Evolutionary conservation across 2,888 invertebrate species (phyloP).

Genomic region (Aphidius colemani): DNA sequence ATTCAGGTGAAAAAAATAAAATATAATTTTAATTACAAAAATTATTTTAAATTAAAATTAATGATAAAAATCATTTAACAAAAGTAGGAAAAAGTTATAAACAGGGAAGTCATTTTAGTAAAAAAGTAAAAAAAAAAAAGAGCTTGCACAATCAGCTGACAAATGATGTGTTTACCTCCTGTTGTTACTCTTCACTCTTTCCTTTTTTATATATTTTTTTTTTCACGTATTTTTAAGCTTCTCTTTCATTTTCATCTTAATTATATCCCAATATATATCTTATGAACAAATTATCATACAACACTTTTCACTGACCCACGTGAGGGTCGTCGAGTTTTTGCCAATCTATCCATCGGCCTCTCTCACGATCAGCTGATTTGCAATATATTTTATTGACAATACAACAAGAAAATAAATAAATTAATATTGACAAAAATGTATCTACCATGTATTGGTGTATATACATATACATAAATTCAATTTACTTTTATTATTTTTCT

Average conservation of each 20-base stretch:
- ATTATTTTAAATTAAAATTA: no score
- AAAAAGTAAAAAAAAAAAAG: slow-evolving; percentile 14
- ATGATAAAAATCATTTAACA: not conserved
- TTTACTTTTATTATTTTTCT: no score
- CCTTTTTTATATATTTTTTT: slow-evolving; percentile 28
- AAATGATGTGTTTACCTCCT: slow-evolving; percentile 45
- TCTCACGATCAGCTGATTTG: no score
- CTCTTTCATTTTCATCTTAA: not conserved
- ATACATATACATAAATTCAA: no score
- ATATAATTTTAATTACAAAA: not conserved
- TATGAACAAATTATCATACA: slow-evolving; percentile 5
- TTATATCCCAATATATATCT: slow-evolving; percentile 15
- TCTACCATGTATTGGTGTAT: no score
- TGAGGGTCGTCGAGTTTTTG: no score
- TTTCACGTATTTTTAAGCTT: not conserved
- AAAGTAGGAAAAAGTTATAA: slow-evolving; percentile 11
- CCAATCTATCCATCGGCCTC: no score
- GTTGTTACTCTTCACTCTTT: slow-evolving; percentile 49
- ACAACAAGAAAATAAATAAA: no score
- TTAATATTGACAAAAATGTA: no score
- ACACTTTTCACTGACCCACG: no score
- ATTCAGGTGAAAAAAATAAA: not conserved
- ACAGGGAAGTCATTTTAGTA: slow-evolving; percentile 9
- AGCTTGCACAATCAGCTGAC: slow-evolving; percentile 45
- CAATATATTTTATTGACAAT: no score